Conservation (phyloP, 2,797 vertebrate genomes). For the Sciurus vulgaris region DNA sequence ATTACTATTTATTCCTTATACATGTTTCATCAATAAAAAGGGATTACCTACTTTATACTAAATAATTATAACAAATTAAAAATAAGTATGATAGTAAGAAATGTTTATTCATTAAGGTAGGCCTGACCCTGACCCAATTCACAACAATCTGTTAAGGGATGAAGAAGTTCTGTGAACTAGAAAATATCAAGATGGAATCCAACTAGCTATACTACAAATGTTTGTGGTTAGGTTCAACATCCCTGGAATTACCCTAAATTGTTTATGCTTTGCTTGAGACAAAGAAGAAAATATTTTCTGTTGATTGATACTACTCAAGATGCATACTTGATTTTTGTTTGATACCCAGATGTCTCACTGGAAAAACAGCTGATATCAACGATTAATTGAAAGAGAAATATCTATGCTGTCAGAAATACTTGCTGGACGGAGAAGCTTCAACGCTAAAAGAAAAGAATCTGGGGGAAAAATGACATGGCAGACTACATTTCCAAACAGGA, state of each 20-base stretch:
- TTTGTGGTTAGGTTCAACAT: not conserved
- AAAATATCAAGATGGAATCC: not conserved
- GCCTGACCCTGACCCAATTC: not conserved
- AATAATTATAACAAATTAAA: slow-evolving; percentile 30
- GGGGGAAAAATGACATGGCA: not conserved
- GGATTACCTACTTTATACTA: not conserved
- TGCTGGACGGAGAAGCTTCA: not conserved
- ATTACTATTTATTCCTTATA: not conserved
- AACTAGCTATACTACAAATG: not conserved
- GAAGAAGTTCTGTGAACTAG: not conserved
- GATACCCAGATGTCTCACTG: not conserved
- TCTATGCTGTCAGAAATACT: not conserved
- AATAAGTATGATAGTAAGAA: not conserved
- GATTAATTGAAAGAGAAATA: not conserved
- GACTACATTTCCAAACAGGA: not conserved
- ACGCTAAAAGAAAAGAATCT: not conserved
- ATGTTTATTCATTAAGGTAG: not conserved
- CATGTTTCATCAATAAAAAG: not conserved
- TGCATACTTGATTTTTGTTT: slow-evolving; percentile 36
- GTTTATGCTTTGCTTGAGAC: slow-evolving; percentile 16
- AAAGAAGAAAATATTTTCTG: slow-evolving; percentile 55
- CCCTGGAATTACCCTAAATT: slow-evolving; percentile 22
- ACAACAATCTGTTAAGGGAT: not conserved
- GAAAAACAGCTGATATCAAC: slow-evolving; percentile 22
- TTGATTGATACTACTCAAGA: slow-evolving; percentile 14